These are phyloP conservation scores for Empidonax traillii DNA, from an alignment of 2,113 vertebrate species.

Conservation along the genomic window DNA sequence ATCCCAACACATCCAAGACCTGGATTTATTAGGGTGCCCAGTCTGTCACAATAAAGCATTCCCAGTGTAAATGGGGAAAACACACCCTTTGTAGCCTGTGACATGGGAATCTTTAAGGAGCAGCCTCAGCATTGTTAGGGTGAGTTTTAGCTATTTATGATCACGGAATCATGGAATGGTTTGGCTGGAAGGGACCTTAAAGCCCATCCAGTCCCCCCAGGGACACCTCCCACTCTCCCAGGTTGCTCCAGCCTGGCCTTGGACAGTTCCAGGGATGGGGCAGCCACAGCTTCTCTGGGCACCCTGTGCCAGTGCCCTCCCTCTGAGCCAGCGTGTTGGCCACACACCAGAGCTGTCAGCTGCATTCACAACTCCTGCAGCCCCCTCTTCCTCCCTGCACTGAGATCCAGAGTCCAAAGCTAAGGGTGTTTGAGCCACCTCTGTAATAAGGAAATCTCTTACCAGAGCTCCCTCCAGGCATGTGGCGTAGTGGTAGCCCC, in stretches of 20 bases:
- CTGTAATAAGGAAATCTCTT: constrained; percentile 8
- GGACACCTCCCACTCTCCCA: not conserved
- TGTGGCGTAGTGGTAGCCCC: constrained; percentile 96
- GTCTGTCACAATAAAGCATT: not conserved
- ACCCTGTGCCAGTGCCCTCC: not conserved
- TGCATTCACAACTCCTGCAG: not conserved
- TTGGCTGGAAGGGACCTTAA: not conserved
- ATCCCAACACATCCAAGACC: not conserved
- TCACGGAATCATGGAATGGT: not conserved
- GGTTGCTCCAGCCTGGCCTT: not conserved
- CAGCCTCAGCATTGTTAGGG: not conserved
- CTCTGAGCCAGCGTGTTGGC: not conserved
- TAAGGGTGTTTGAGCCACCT: not conserved
- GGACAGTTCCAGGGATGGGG: not conserved
- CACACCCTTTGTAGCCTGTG: fast-evolving
- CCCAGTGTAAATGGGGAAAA: not conserved
- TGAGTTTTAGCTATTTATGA: not conserved
- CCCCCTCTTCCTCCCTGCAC: fast-evolving
- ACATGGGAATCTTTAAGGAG: not conserved
- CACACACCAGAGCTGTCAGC: not conserved
- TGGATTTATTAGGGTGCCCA: not conserved
- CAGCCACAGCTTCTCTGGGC: not conserved
- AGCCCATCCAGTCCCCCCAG: not conserved
- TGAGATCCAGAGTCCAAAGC: not conserved
- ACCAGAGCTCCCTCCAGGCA: constrained; percentile 97